These are phyloP conservation scores for Uropetala carovei DNA, from an alignment of 2,888 invertebrate genomes.

Conservation along the genomic window DNA sequence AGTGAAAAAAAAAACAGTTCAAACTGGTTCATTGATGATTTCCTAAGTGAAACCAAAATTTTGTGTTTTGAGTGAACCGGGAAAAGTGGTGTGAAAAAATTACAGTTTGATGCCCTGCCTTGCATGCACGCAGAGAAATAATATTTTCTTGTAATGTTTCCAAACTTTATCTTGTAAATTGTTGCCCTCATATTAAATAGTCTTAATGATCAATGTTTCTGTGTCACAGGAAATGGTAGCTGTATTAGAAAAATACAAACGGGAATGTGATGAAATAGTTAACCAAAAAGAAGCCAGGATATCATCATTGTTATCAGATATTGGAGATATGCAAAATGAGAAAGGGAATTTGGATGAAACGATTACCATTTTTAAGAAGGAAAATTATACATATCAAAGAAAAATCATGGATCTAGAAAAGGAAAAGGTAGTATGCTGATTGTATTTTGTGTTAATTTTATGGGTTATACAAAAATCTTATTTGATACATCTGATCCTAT, in stretches of 20 bases:
- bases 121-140: too few relatives aligned
- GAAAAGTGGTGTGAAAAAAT: too few relatives aligned
- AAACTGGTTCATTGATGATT: too few relatives aligned
- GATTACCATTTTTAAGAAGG: conserved; percentile 11
- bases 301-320: neutral
- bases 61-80: too few relatives aligned
- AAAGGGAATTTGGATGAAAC: conserved; percentile 27
- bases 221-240: conserved; percentile 46
- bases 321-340: conserved; percentile 16
- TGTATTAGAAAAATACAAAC: conserved; percentile 51
- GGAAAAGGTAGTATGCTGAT: conserved; percentile 9
- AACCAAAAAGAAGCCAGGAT: conserved; percentile 42
- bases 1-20: too few relatives aligned
- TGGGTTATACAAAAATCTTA: too few relatives aligned
- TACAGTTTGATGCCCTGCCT: too few relatives aligned
- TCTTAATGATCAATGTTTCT: neutral
- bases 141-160: too few relatives aligned
- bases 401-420: conserved; percentile 26
- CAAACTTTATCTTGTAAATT: too few relatives aligned
- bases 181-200: too few relatives aligned
- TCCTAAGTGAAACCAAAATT: too few relatives aligned
- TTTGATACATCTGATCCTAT: neutral
- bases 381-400: neutral
- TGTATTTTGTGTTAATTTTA: neutral
- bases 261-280: conserved; percentile 47